Evolutionary conservation across 2,113 vertebrate genomes (phyloP).

Genomic region (Odocoileus hemionus): DNA sequence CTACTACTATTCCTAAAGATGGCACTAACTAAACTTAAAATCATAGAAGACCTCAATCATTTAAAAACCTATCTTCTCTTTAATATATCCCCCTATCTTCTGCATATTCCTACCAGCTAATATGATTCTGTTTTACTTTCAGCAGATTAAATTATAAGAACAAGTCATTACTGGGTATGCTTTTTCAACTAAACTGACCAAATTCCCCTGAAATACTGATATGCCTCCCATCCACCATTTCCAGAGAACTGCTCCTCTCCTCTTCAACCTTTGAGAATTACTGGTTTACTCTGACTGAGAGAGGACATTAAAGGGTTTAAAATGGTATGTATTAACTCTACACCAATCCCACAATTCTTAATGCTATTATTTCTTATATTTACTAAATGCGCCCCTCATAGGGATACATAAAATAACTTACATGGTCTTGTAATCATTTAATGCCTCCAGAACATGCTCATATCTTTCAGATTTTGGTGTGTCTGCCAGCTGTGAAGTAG

Average conservation of each 20-base stretch:
- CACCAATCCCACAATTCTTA: constrained; percentile 56
- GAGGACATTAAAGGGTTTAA: constrained; percentile 18
- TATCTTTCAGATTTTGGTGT: constrained; percentile 93
- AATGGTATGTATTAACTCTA: background rate
- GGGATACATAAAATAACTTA: constrained; percentile 82
- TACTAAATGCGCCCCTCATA: constrained; percentile 53
- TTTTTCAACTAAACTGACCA: constrained; percentile 11
- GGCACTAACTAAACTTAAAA: constrained; percentile 10
- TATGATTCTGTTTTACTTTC: constrained; percentile 18
- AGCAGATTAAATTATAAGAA: background rate
- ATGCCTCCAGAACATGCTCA: constrained; percentile 91
- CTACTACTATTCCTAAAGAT: background rate
- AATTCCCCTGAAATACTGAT: background rate
- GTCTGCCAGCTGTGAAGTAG: constrained; percentile 88
- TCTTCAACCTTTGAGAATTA: constrained; percentile 11
- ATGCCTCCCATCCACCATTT: background rate
- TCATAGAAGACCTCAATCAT: background rate
- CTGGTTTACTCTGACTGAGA: constrained; percentile 22
- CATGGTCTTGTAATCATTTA: constrained; percentile 96
- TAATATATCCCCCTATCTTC: background rate
- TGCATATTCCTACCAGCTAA: background rate
- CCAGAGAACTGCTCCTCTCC: background rate
- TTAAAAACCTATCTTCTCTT: background rate
- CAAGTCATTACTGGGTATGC: background rate
- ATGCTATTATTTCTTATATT: constrained; percentile 41